These are phyloP conservation scores for Zaprionus kolodkinae DNA, from an alignment of 1,140 invertebrate genomes.

Conservation along the genomic window DNA sequence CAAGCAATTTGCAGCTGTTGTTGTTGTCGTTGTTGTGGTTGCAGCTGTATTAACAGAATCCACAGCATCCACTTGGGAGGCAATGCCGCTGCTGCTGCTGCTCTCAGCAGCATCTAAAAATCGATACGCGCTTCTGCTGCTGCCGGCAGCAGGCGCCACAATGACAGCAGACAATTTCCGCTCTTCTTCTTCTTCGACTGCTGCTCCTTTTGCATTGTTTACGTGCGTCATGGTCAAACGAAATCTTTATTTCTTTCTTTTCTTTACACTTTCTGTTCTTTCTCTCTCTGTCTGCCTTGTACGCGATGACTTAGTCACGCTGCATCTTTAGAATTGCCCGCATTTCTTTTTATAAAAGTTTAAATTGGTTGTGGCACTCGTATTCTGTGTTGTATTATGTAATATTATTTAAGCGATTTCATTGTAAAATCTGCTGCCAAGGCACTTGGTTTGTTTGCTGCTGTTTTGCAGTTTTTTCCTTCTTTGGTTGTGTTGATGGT, in stretches of 20 bases:
- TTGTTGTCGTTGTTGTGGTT: neutral
- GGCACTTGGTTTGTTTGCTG: constrained; percentile 57
- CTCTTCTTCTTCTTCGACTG: constrained; percentile 17
- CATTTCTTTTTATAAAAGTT: constrained; percentile 33
- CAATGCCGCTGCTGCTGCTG: constrained; percentile 15
- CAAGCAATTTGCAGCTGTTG: constrained; percentile 34
- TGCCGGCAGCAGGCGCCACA: constrained; percentile 64
- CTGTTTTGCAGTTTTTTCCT: constrained; percentile 15
- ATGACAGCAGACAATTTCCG: constrained; percentile 20
- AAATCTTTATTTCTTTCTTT: constrained; percentile 39
- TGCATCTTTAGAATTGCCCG: constrained; percentile 36
- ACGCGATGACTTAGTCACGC: constrained; percentile 45
- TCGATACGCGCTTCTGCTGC: constrained; percentile 56
- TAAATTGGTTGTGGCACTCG: constrained; percentile 29
- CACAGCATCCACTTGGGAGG: constrained; percentile 33
- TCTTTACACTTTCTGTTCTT: constrained; percentile 26
- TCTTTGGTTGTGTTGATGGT: constrained; percentile 20
- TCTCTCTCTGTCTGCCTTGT: constrained; percentile 7
- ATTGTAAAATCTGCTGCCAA: constrained; percentile 57
- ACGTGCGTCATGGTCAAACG: constrained; percentile 65
- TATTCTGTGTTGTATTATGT: constrained; percentile 58
- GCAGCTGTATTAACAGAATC: constrained; percentile 29
- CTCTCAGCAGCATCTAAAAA: constrained; percentile 57
- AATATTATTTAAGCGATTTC: constrained; percentile 62
- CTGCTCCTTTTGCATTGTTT: constrained; percentile 60